Base-by-base conservation (phyloP, 2,888 invertebrate species). In the Acronicta alni region DNA sequence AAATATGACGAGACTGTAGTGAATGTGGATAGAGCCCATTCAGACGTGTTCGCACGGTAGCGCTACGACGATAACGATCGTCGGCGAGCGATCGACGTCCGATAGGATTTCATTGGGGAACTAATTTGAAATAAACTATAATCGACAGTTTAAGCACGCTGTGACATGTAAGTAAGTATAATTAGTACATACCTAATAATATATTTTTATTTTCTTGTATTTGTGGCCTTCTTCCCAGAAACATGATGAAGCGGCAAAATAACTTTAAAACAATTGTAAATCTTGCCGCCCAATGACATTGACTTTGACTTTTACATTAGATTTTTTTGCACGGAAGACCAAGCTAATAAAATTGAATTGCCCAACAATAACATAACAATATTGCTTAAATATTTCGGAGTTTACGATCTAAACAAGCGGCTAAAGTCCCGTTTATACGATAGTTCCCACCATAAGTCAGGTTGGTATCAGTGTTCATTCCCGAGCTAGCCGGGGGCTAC, bases 401-500 rank as follows among this genome's bases (percentile, higher is more conserved):
- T 63, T 72, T 59, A 72, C 48, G 57, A 75, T 68, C 56, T 54
- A 56, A 64, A 57, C 62, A 61, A 63, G 57, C 54, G 55, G 12
- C 47, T 57, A 60, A 78, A 80, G 79, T 82, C 79, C 82, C 82
- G 81, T 81, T 77, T 55, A 47, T 55, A 64, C 53, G 57, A 49
- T 52, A 32, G 42, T 79, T 81, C 81, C 72, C 77, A 79, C 75
- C 69, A 65, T 75, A 69, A 76, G 66, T 73, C 57, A 59, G 60
- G 57, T 59, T 41, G 62, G 57, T 66, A 63, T 72, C 69, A 59
- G 60, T 56, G 57, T 58, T 62, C 65, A 12, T n/a, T 35, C 35
- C 55, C 66, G 69, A 69, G 71, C 58, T 71, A 51, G 76, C 82
- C 80, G 78, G 61, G 66, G 83, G 83, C 79, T 82, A 79, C 74